Percentiles rank a stretch among this genome's conserved stretches.
These are phyloP conservation scores for Argentina silus DNA, from an alignment of 2,797 vertebrate species.

Conservation along the genomic window DNA sequence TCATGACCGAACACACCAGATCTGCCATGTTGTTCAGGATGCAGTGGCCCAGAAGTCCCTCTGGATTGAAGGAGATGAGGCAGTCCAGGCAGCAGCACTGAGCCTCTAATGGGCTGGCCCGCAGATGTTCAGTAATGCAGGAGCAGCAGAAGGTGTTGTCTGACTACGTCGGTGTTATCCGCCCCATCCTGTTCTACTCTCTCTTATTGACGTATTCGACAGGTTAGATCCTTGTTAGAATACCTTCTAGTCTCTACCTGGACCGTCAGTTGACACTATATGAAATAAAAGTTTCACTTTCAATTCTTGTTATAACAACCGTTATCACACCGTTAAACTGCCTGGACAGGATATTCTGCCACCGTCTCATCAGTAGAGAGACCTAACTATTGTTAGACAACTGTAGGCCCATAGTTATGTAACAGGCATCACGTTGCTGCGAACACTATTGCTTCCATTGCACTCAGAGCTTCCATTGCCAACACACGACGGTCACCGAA, in stretches of 20 bases:
- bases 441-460: too few relatives aligned
- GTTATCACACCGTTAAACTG: not conserved
- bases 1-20: conserved; percentile 45
- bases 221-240: too few relatives aligned
- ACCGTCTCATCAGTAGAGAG: too few relatives aligned
- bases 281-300: not conserved
- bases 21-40: conserved; percentile 35
- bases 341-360: not conserved
- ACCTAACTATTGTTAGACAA: not conserved
- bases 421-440: too few relatives aligned
- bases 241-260: too few relatives aligned
- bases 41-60: conserved; percentile 31
- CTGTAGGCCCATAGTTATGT: not conserved
- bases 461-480: too few relatives aligned
- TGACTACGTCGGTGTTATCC: conserved; percentile 42
- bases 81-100: conserved; percentile 39
- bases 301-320: not conserved
- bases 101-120: not conserved
- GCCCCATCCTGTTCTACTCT: too few relatives aligned
- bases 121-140: conserved; percentile 28
- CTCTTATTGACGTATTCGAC: too few relatives aligned
- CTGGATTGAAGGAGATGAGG: conserved; percentile 15
- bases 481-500: too few relatives aligned
- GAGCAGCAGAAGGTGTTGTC: conserved; percentile 36
- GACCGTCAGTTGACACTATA: not conserved